phyloP scores from a whole-genome alignment of 2,113 vertebrate genomes.

The Periophthalmodon schlosseri region DNA sequence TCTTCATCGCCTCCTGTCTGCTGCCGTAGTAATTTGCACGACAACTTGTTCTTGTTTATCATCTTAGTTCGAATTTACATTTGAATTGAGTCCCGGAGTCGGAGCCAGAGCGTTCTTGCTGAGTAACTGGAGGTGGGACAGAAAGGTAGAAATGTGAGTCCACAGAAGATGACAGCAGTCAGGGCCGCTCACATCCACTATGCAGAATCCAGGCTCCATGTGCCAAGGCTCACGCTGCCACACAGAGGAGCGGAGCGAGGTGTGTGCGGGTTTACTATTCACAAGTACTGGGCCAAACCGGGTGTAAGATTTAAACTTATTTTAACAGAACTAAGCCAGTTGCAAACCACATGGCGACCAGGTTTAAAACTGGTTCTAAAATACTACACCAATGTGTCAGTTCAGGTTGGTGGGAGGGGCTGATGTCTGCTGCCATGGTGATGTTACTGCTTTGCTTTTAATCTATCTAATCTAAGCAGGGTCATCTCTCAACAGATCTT shows the following conservation, averaged over 20 bases:
- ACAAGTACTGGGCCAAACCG: not conserved
- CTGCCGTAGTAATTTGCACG: conserved; percentile 31
- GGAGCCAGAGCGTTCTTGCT: conserved; percentile 55
- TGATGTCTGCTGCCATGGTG: too few species aligned
- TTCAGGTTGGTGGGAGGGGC: too few species aligned
- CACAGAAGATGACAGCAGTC: conserved; percentile 67
- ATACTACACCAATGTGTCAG: too few species aligned
- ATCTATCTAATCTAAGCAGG: not conserved
- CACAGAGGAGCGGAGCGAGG: conserved; percentile 23
- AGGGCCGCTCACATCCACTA: conserved; percentile 54
- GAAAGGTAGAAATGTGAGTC: conserved; percentile 53
- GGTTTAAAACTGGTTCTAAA: too few species aligned
- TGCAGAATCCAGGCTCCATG: conserved; percentile 44
- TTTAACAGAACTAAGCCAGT: not conserved
- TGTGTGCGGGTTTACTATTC: conserved; percentile 11
- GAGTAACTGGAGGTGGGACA: conserved; percentile 52
- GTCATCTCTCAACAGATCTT: not conserved
- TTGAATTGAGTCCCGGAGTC: conserved; percentile 71
- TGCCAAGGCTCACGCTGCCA: conserved; percentile 49
- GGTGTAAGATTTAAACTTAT: not conserved
- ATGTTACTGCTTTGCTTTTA: too few species aligned
- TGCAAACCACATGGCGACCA: too few species aligned
- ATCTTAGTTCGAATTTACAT: conserved; percentile 68
- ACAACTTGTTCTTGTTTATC: conserved; percentile 56
- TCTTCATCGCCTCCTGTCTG: conserved; percentile 39